phyloP scores from a whole-genome alignment of 2,888 invertebrate species.

The Ptychoptera albimana region DNA sequence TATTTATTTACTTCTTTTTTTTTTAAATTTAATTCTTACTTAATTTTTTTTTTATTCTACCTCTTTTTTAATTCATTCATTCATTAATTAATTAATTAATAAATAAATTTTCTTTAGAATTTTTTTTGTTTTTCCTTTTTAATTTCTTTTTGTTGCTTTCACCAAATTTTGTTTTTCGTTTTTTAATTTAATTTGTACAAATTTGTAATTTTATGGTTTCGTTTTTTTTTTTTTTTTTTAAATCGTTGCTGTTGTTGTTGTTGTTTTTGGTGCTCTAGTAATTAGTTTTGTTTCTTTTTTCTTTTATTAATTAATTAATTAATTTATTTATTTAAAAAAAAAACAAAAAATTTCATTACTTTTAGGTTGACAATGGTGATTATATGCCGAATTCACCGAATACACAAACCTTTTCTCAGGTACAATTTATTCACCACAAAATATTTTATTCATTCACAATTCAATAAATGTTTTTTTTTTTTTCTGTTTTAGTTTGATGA shows the following conservation, averaged over 20 bases:
- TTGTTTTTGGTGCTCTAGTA: too few relatives aligned
- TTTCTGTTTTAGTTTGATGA: conserved; percentile 8
- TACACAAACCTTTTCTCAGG: conserved; percentile 12
- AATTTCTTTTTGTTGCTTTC: too few relatives aligned
- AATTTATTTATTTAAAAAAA: too few relatives aligned
- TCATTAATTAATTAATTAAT: not conserved
- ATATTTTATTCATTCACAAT: not conserved
- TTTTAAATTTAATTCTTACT: not conserved
- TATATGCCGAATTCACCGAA: conserved; percentile 11
- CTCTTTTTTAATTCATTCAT: not conserved
- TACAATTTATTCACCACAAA: not conserved
- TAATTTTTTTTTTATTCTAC: not conserved
- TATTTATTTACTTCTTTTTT: conserved; percentile 11
- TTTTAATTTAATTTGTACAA: not conserved
- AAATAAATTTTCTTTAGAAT: too few relatives aligned
- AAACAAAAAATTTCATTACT: too few relatives aligned
- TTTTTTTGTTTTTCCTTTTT: too few relatives aligned
- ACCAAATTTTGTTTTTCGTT: conserved; percentile 1
- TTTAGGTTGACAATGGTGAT: conserved; percentile 3
- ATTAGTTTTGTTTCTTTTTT: not conserved
- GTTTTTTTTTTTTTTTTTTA: not conserved
- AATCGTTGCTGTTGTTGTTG: not conserved
- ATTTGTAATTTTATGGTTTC: not conserved
- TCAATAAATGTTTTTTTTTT: not conserved
- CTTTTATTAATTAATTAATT: not conserved